Percentiles rank a stretch among this genome's conserved stretches.
These are phyloP conservation scores for Serripes groenlandicus DNA, from an alignment of 2,888 invertebrate species.

Conservation along the genomic window DNA sequence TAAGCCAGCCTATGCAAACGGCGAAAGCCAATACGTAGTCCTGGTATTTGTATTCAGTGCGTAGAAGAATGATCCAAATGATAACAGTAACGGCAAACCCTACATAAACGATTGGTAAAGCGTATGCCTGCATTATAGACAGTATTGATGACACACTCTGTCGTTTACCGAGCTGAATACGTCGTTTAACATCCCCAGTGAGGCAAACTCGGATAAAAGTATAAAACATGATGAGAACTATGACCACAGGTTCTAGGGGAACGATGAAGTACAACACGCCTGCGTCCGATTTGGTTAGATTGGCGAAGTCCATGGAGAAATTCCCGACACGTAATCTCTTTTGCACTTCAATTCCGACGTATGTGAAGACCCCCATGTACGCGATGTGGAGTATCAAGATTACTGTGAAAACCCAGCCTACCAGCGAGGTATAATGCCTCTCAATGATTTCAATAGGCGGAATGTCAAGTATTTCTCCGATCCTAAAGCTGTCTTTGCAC, in stretches of 20 bases:
- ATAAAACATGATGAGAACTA: constrained; percentile 58
- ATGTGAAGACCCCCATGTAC: constrained; percentile 81
- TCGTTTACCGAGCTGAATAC: constrained; percentile 14
- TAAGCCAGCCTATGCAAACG: constrained; percentile 82
- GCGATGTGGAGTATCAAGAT: constrained; percentile 79
- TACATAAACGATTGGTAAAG: constrained; percentile 45
- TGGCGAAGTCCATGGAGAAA: constrained; percentile 13
- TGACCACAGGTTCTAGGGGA: constrained; percentile 73
- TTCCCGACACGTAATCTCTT: constrained; percentile 47
- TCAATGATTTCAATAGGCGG: constrained; percentile 79
- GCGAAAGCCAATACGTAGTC: constrained; percentile 79
- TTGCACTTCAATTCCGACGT: constrained; percentile 63
- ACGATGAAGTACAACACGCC: constrained; percentile 68
- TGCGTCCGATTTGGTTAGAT: constrained; percentile 29
- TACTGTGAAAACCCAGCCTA: constrained; percentile 77
- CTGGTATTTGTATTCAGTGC: constrained; percentile 61
- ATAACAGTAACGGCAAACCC: constrained; percentile 72
- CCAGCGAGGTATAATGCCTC: constrained; percentile 76
- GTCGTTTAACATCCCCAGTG: constrained; percentile 17
- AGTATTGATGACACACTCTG: constrained; percentile 16
- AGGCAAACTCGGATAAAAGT: constrained; percentile 19
- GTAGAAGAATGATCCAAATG: constrained; percentile 76
- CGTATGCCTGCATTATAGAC: constrained; percentile 28
- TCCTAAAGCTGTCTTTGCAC: constrained; percentile 66
- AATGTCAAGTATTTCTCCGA: constrained; percentile 78